A percentile compares a stretch with the other conserved stretches of the same genome.
Conservation (phyloP, 2,888 invertebrate species). For the Sarcophaga subvicina region DNA sequence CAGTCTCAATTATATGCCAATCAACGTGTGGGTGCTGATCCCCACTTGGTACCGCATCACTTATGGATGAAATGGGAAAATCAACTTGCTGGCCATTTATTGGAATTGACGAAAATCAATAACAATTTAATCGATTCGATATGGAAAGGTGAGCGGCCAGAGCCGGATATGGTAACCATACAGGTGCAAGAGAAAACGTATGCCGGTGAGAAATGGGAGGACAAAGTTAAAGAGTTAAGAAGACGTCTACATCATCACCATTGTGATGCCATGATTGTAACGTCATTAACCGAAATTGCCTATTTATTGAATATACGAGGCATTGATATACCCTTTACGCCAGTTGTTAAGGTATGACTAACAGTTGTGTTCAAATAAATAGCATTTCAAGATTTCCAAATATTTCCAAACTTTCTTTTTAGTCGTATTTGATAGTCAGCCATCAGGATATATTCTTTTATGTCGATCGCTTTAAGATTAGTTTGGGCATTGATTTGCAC, state of each 20-base stretch:
- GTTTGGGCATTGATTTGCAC: conserved; percentile 83
- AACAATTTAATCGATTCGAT: conserved; percentile 90
- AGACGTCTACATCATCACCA: conserved; percentile 84
- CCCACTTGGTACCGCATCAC: conserved; percentile 86
- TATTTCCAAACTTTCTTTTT: conserved; percentile 74
- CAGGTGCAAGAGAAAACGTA: conserved; percentile 85
- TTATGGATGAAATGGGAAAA: conserved; percentile 86
- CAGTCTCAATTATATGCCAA: conserved; percentile 79
- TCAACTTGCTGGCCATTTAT: conserved; percentile 81
- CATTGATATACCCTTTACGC: conserved; percentile 90
- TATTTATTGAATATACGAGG: conserved; percentile 96
- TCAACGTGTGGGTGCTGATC: conserved; percentile 88
- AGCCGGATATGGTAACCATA: conserved; percentile 82
- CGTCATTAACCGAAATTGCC: conserved; percentile 93
- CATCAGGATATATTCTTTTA: conserved; percentile 87
- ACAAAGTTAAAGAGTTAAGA: conserved; percentile 88
- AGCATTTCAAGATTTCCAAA: not conserved
- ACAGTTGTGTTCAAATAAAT: too few species aligned
- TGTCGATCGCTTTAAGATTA: conserved; percentile 86
- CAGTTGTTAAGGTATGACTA: conserved; percentile 86
- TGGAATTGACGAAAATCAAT: conserved; percentile 77
- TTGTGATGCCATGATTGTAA: conserved; percentile 91
- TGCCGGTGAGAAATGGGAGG: conserved; percentile 87
- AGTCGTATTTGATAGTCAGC: conserved; percentile 89
- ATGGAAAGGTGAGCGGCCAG: conserved; percentile 87